Base-by-base conservation (phyloP, 2,797 vertebrate species). In the Phrynocephalus forsythii region DNA sequence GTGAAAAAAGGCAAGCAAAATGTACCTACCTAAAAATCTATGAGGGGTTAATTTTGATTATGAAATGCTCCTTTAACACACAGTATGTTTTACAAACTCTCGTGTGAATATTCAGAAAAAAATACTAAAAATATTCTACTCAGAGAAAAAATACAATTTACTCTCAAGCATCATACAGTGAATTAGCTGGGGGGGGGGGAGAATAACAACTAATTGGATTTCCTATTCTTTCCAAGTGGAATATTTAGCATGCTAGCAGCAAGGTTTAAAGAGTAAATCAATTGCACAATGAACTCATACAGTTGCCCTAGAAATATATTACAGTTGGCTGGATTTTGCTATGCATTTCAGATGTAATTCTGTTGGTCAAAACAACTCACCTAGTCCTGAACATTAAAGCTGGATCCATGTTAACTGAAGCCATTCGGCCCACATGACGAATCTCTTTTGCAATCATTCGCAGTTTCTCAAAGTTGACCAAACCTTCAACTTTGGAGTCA, bases 361-460 rank as follows among this genome's bases (percentile, higher is more conserved):
- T 83, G 33, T 18, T 38, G 44, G 4, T 76, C 0, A 85, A 87
- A 13, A 85, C 33, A 30, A 82, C 94, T 86, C 93, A 99, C 99
- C 99, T 98, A 9, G 98, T 99, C 87, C 99, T 97, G 93, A 99
- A 99, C 99, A 99, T 99, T 80, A 99, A 97, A 30, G 99, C 98
- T 0, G 99, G 99, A 94, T 99, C 99, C 98, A 99, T 99, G 95
- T 99, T 99, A 67, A 99, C 98, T 0, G 99, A 99, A 0, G 99
- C 99, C 99, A 99, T 99, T 92, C 99, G 97, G 24, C 99, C 99
- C 0, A 99, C 99, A 0, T 99, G 99, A 56, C 99, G 97, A 33
- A 99, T 99, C 96, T 99, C 99, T 97, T 99, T 99, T 6, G 99
- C 99, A 67, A 99, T 99, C 99, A 99, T 99, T 91, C 99, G 96